These are phyloP conservation scores for Ammodytes marinus DNA, from an alignment of 2,113 vertebrate species.

Conservation along the genomic window DNA sequence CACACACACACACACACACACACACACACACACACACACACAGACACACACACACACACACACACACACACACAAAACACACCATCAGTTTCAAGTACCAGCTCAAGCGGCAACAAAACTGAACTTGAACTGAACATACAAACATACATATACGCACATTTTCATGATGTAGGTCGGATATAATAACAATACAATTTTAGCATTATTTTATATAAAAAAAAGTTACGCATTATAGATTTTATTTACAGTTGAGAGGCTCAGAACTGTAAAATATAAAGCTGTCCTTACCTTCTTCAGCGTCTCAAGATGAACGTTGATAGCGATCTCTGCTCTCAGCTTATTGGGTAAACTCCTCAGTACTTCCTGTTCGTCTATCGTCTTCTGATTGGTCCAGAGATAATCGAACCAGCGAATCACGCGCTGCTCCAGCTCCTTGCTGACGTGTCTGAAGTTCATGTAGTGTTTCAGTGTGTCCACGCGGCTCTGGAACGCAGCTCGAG, in stretches of 20 bases:
- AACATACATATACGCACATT: too few relatives aligned
- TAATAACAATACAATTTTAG: too few relatives aligned
- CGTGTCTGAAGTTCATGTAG: constrained; percentile 97
- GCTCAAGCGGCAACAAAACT: too few relatives aligned
- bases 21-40: neutral
- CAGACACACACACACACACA: neutral
- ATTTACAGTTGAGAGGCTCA: neutral
- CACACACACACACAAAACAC: too few relatives aligned
- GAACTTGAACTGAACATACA: too few relatives aligned
- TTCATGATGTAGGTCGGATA: too few relatives aligned
- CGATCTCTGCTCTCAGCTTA: constrained; percentile 95
- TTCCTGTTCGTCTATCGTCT: constrained; percentile 92
- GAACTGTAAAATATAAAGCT: neutral
- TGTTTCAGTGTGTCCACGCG: constrained; percentile 93
- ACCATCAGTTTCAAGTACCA: too few relatives aligned
- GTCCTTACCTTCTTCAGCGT: constrained; percentile 91
- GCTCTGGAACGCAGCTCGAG: constrained; percentile 92
- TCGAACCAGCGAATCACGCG: constrained; percentile 98
- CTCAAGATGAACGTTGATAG: constrained; percentile 96
- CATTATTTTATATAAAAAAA: too few relatives aligned
- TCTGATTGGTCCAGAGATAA: constrained; percentile 97
- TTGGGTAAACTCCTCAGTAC: constrained; percentile 94
- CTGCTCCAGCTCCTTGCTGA: constrained; percentile 94
- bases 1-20: constrained; percentile 10
- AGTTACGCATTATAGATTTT: too few relatives aligned